Evolutionary conservation across 2,888 invertebrate genomes (phyloP).

Genomic region (Thecocarcelia acutangulata): DNA sequence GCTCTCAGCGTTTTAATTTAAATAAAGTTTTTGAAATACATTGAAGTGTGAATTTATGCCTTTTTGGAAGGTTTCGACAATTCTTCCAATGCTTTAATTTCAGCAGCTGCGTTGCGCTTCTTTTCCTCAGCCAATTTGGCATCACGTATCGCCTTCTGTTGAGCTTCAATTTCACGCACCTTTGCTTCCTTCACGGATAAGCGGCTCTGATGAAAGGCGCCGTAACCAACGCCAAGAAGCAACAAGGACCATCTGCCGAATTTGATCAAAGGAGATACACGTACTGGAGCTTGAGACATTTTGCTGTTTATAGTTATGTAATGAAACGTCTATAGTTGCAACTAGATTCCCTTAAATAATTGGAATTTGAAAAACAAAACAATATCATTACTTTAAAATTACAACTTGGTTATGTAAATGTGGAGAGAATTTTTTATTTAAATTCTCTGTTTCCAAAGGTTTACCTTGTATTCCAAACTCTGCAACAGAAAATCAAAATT

Average conservation of each 20-base stretch:
- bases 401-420: background rate
- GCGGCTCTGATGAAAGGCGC: slow-evolving; percentile 87
- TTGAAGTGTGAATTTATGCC: slow-evolving; percentile 43
- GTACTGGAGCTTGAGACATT: slow-evolving; percentile 85
- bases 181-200: slow-evolving; percentile 86
- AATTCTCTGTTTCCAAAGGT: slow-evolving; percentile 30
- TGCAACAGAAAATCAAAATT: slow-evolving; percentile 49
- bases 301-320: slow-evolving; percentile 75
- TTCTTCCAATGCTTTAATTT: slow-evolving; percentile 75
- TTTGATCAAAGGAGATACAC: slow-evolving; percentile 91
- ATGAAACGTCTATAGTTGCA: slow-evolving; percentile 69
- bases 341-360: slow-evolving; percentile 66
- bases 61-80: slow-evolving; percentile 73
- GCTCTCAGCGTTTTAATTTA: slow-evolving; percentile 53
- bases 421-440: background rate
- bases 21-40: slow-evolving; percentile 55
- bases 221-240: slow-evolving; percentile 87
- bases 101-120: slow-evolving; percentile 83
- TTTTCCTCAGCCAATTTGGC: slow-evolving; percentile 88
- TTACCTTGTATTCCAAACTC: slow-evolving; percentile 59
- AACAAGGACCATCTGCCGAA: slow-evolving; percentile 92
- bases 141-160: slow-evolving; percentile 86
- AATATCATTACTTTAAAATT: background rate
- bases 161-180: slow-evolving; percentile 85
- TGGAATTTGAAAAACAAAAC: background rate